Base-by-base conservation (phyloP, 1,140 invertebrate species). In the Hyposmocoma kahamanoa region DNA sequence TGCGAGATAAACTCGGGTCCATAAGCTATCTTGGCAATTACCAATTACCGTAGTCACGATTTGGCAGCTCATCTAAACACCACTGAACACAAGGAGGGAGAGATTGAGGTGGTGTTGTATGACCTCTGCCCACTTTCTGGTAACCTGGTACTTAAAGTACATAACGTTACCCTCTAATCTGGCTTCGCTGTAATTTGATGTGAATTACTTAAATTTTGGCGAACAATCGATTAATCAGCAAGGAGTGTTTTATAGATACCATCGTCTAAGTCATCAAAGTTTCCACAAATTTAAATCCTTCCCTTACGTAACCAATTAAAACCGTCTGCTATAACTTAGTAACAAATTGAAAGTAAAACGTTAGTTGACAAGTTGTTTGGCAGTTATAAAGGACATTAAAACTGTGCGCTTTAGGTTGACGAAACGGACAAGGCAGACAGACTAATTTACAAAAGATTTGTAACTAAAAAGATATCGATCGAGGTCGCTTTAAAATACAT, bases 1-100 rank as follows among this genome's bases (percentile, higher is more conserved):
- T 17, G 18, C 32, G 6, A 36, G 32, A 36, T 36, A 36, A 36
- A 15, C 8, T n/a, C 8, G 10, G 28, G 28, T 30, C 28, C 32
- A 36, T 15, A 10, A 15, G 32, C 10, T 10, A 10, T 13, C 32
- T 6, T 17, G 11, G 32, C 32, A 15, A 36, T 36, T 36, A 36
- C 32, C 32, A 36, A 36, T 36, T 36, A 36, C 32, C 18, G 10
- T 6, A 36, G 32, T 36, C 32, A 36, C 32, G 32, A 36, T 36
- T 36, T 15, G 32, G 32, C 32, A 36, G 32, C 32, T 36, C 32
- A 36, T 36, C 32, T 17, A 8, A 36, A 36, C 32, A 36, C 32
- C 15, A 15, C 32, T 3, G 11, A 36, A 36, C 32, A 36, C 32
- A 6, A 26, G 24, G 5, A 6, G 24, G 5, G 24, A 26, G 11